These are phyloP conservation scores for Nineta flava DNA, from an alignment of 2,888 invertebrate species.

Conservation along the genomic window DNA sequence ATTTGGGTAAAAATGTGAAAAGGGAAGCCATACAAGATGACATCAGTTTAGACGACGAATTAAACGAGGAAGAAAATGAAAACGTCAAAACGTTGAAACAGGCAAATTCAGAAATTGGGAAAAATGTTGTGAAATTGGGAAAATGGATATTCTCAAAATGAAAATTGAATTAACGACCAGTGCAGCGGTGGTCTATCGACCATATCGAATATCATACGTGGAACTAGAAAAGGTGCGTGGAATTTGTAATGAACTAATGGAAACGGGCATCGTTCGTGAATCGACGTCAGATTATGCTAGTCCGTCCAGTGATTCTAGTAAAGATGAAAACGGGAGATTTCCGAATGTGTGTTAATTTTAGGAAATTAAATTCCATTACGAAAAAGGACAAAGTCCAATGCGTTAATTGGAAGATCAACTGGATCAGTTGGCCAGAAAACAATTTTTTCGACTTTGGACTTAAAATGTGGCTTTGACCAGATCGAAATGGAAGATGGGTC, in stretches of 20 bases:
- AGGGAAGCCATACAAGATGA: no score
- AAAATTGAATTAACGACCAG: conserved; percentile 10
- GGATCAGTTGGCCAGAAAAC: conserved; percentile 12
- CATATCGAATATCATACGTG: conserved; percentile 12
- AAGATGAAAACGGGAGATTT: conserved; percentile 10
- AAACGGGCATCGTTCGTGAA: conserved; percentile 10
- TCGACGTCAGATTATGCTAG: conserved; percentile 12
- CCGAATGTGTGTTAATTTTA: conserved; percentile 13
- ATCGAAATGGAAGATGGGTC: conserved; percentile 14
- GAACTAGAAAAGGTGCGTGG: conserved; percentile 9
- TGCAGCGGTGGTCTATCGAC: conserved; percentile 10
- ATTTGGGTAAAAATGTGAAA: no score
- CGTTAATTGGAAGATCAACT: conserved; percentile 16
- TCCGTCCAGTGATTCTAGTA: conserved; percentile 9
- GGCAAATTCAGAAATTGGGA: no score
- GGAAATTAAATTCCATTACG: no score
- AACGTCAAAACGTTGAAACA: no score
- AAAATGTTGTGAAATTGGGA: neutral
- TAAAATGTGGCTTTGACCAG: conserved; percentile 16
- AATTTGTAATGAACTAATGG: conserved; percentile 10
- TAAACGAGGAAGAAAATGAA: no score
- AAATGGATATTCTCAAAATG: conserved; percentile 6
- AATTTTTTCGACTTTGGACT: conserved; percentile 15
- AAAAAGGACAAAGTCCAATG: conserved; percentile 15
- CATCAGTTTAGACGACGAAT: no score